Percentiles rank a stretch among this genome's conserved stretches.
These are phyloP conservation scores for Reticulitermes lucifugus DNA, from an alignment of 2,888 invertebrate genomes.

Conservation along the genomic window DNA sequence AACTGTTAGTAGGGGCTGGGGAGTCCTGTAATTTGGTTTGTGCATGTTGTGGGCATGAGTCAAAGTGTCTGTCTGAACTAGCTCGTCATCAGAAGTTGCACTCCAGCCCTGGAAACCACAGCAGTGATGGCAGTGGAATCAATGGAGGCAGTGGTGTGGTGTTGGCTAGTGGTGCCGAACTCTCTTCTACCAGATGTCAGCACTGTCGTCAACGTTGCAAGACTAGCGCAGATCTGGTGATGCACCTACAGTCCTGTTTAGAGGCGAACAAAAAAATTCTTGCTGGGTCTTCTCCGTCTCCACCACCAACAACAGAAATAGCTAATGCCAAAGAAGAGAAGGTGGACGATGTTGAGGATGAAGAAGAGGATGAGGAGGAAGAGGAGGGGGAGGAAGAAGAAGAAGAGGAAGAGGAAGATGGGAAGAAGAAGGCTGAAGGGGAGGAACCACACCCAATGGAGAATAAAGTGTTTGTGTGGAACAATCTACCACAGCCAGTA, in stretches of 20 bases:
- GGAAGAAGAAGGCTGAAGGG: slow-evolving; percentile 55
- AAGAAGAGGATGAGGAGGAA: slow-evolving; percentile 52
- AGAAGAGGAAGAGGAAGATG: slow-evolving; percentile 51
- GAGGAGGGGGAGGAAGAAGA: slow-evolving; percentile 55
- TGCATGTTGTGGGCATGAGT: slow-evolving; percentile 78
- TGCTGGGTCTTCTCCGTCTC: neutral
- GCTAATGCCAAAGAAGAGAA: slow-evolving; percentile 50
- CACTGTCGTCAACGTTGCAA: slow-evolving; percentile 89
- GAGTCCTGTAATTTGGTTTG: slow-evolving; percentile 75
- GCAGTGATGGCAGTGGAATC: neutral
- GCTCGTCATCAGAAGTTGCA: slow-evolving; percentile 75
- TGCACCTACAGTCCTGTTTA: slow-evolving; percentile 80
- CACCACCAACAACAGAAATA: slow-evolving; percentile 36
- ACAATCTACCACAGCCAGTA: slow-evolving; percentile 71
- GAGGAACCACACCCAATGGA: slow-evolving; percentile 76
- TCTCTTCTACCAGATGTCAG: slow-evolving; percentile 81
- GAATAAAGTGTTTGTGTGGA: slow-evolving; percentile 86
- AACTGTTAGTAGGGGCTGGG: slow-evolving; percentile 71
- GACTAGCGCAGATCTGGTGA: slow-evolving; percentile 81
- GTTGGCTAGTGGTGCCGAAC: slow-evolving; percentile 49
- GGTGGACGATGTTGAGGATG: slow-evolving; percentile 56
- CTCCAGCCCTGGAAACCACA: neutral
- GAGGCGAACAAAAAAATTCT: slow-evolving; percentile 66
- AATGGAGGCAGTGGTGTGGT: slow-evolving; percentile 14
- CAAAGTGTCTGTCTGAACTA: slow-evolving; percentile 84